Evolutionary conservation across 2,113 vertebrate genomes (phyloP), one percentile per base, ranked within the genome.

Genomic region (Accipiter virgatus): DNA sequence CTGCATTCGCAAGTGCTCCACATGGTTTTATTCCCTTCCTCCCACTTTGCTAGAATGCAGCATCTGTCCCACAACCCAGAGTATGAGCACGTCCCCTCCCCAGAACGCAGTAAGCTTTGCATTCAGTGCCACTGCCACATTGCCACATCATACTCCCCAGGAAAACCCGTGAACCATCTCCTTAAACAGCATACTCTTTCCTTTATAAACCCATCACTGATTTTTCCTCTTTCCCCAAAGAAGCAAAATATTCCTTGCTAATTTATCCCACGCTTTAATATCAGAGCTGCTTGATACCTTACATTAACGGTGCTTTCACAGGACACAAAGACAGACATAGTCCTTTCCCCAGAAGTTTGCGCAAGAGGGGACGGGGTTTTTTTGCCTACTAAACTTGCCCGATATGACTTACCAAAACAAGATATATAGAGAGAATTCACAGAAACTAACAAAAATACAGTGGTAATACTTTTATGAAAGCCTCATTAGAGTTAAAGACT

Each of bases 71-170:
- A 22, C 34, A 47, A 9, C 17, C n/a, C 55, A 0, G 29, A 34
- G n/a, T 1, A 13, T 2, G 7, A 23, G 40, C 29, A 26, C 1
- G 1, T 1, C 15, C 17, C 50, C 50, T 15, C 73, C 31, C 26
- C 34, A 15, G 34, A 32, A 15, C 8, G 0, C 7, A 8, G 21
- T 3, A 8, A 73, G 79, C 45, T 50, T 40, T 34, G 59, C 34
- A 9, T 12, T 36, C 2, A 16, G 62, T 34, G 81, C 7, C 74
- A 32, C 32, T 40, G 67, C 23, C n/a, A 7, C 40, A 26, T 23
- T 7, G 43, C 20, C 81, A 9, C 50, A 13, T 14, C 58, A 13
- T 6, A 7, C 3, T 42, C 7, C 45, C 45, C 43, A 21, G 2
- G 21, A 59, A 42, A 70, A 78, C 21, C 27, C 14, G 34, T 20